Evolutionary conservation across 2,888 invertebrate genomes (phyloP), one percentile per base, ranked within the genome.

Genomic region (Ectemnius cavifrons): DNA sequence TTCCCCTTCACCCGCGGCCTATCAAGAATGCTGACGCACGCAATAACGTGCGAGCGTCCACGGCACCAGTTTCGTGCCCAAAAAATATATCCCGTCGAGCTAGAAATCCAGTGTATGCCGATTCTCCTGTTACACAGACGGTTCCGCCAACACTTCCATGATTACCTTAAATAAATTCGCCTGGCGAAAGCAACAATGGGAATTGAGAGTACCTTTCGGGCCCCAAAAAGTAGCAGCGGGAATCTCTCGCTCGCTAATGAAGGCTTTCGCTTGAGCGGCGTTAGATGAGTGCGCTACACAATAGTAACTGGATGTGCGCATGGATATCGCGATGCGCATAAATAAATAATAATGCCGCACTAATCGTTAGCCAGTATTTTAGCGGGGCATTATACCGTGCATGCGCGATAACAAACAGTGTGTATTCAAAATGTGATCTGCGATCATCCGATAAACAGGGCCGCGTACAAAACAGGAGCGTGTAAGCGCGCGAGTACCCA

Each of bases 1-100:
- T 77, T 67, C 74, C 64, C 62, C 73, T 77, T 77, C 69, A 67
- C 67, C 63, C 52, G 16, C 56, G 62, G 45, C 60, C 64, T 37
- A 37, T 46, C 67, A 58, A 63, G 61, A 49, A 20, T 16, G 27
- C 63, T 62, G 63, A 67, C 62, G 63, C 37, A 37, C 37, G 67
- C 28, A 59, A 20, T 52, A 37, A 18, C 45, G 52, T 2, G 52
- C 52, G 52, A 37, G 14, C 52, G 52, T 52, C 52, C 52, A 16
- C 52, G n/a, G 14, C 52, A 37, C 11, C 14, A 16, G 5, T 2
- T 14, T n/a, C 52, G 0, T 52, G 1, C 5, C 14, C 52, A 52
- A 52, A 52, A 11, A 37, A 37, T 11, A 37, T 37, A 37, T 37
- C 37, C 37, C 5, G 37, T 6, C 37, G 37, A 6, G 37, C 37